phyloP scores from a whole-genome alignment of 1,140 invertebrate genomes.

The Micrasema longulum region DNA sequence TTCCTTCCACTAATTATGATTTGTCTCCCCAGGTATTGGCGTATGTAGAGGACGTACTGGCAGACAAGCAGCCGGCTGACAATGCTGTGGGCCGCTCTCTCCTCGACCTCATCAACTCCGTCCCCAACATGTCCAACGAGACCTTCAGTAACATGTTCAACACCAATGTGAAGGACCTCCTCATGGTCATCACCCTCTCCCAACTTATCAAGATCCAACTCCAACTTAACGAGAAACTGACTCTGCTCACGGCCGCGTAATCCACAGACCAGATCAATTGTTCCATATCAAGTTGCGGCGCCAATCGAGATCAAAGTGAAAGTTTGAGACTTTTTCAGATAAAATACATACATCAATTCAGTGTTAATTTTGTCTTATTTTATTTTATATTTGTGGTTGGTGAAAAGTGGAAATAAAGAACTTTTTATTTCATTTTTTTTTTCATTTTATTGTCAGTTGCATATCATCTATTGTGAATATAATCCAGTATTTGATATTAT shows the following conservation, averaged over 20 bases:
- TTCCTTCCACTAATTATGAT: no score
- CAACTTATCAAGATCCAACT: conserved; percentile 97
- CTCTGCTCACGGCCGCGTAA: conserved; percentile 76
- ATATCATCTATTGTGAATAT: no score
- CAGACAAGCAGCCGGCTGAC: conserved; percentile 79
- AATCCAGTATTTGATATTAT: no score
- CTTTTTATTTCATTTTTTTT: conserved; percentile 27
- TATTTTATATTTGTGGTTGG: conserved; percentile 1
- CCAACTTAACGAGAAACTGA: conserved; percentile 94
- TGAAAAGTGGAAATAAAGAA: conserved; percentile 37
- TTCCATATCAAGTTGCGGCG: background rate
- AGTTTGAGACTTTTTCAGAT: conserved; percentile 22
- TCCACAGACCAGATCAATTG: background rate
- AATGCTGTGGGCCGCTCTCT: conserved; percentile 87
- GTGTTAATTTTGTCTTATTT: conserved; percentile 26
- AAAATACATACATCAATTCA: conserved; percentile 5
- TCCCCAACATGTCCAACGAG: conserved; percentile 90
- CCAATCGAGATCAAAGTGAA: conserved; percentile 27
- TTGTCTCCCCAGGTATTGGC: conserved; percentile 71
- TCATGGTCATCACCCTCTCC: conserved; percentile 96
- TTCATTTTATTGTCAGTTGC: background rate
- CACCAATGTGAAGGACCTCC: conserved; percentile 94
- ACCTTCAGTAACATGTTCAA: conserved; percentile 96
- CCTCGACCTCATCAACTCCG: conserved; percentile 89
- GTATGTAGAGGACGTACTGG: conserved; percentile 91